These are phyloP conservation scores for Spatula clypeata DNA, from an alignment of 2,797 vertebrate genomes.

Conservation along the genomic window DNA sequence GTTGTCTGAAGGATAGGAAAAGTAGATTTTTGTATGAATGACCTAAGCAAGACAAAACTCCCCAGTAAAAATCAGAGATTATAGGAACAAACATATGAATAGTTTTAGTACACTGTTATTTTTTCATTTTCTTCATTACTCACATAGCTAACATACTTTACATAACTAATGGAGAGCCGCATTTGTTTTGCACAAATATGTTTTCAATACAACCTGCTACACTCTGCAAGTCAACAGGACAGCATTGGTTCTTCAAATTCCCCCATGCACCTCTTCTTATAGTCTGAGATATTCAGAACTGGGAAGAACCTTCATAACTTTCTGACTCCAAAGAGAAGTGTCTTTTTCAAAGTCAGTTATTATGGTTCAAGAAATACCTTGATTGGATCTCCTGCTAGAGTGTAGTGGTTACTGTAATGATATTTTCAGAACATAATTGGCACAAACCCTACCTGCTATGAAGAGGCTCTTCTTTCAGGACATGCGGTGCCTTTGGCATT, in stretches of 20 bases:
- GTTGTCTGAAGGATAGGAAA: background rate
- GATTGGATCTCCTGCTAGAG: background rate
- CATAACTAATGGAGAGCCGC: background rate
- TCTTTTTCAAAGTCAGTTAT: background rate
- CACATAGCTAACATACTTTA: background rate
- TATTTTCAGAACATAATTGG: background rate
- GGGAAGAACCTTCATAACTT: background rate
- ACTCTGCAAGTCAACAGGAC: background rate
- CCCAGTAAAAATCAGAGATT: background rate
- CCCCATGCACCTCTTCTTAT: background rate
- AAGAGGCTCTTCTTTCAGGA: background rate
- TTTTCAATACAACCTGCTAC: background rate
- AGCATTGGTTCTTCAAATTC: background rate
- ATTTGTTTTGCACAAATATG: background rate
- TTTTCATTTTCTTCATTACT: background rate
- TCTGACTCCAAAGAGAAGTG: background rate
- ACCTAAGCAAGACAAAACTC: background rate
- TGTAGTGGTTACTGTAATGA: background rate
- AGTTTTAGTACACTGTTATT: background rate
- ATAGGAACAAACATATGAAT: background rate
- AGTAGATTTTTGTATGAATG: background rate
- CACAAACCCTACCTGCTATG: fast-evolving
- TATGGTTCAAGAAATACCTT: background rate
- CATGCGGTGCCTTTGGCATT: background rate
- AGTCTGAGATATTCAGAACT: background rate